A percentile compares a stretch with the other conserved stretches of the same genome.
These are phyloP conservation scores for Parotia lawesii DNA, from an alignment of 2,113 vertebrate genomes.

Conservation along the genomic window DNA sequence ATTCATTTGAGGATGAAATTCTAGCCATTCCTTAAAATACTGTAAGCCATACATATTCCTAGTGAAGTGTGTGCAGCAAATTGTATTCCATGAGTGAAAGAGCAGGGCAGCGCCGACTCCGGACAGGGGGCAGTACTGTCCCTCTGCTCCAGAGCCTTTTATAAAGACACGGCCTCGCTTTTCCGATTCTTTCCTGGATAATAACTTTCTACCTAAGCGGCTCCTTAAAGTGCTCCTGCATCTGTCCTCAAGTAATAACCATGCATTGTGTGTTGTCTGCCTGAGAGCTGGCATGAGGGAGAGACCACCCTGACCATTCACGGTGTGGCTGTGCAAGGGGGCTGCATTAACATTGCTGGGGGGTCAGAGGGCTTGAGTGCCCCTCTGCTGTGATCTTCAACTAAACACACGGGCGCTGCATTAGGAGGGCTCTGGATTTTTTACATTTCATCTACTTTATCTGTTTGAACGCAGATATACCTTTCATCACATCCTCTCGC, in stretches of 20 bases:
- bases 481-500: background rate
- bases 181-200: background rate
- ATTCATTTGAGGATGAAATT: constrained; percentile 12
- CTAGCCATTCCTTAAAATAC: background rate
- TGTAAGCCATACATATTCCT: background rate
- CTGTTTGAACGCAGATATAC: background rate
- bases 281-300: background rate
- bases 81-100: background rate
- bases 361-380: background rate
- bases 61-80: background rate
- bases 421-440: background rate
- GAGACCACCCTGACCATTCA: background rate
- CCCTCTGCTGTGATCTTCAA: background rate
- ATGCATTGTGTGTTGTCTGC: background rate
- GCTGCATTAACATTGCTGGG: background rate
- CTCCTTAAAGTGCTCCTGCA: background rate
- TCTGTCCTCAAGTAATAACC: background rate
- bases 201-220: background rate
- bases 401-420: background rate
- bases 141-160: background rate
- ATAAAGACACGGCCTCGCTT: background rate
- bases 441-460: background rate
- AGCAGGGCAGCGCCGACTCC: background rate
- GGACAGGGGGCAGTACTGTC: background rate
- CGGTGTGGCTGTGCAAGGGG: background rate